Conservation (phyloP, 2,888 invertebrate genomes). For the Cylloceria caligata region DNA sequence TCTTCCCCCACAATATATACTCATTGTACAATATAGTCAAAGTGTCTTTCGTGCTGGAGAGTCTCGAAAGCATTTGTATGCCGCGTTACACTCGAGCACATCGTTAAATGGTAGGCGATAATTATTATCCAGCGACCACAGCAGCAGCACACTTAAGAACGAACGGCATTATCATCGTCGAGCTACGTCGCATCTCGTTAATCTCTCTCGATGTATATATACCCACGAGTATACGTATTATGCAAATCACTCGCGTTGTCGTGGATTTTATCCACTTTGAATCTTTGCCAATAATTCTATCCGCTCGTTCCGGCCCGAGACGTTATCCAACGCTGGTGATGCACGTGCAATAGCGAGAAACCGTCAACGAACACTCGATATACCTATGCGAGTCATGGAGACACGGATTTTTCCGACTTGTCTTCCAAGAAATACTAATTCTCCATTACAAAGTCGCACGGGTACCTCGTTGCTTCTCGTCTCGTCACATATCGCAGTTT, state of each 20-base stretch:
- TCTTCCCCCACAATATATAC: background rate
- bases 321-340: slow-evolving; percentile 55
- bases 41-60: slow-evolving; percentile 30
- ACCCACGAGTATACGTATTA: slow-evolving; percentile 54
- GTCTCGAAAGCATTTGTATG: slow-evolving; percentile 53
- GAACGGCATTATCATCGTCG: slow-evolving; percentile 63
- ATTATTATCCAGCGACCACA: slow-evolving; percentile 67
- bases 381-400: slow-evolving; percentile 22
- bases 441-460: slow-evolving; percentile 37
- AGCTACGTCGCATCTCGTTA: slow-evolving; percentile 66
- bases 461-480: background rate
- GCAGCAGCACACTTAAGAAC: slow-evolving; percentile 41
- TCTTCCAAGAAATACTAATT: slow-evolving; percentile 56
- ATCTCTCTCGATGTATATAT: slow-evolving; percentile 56
- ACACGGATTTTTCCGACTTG: slow-evolving; percentile 51
- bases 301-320: slow-evolving; percentile 52
- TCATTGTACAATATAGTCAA: background rate
- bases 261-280: slow-evolving; percentile 59
- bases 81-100: slow-evolving; percentile 57
- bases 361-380: slow-evolving; percentile 40
- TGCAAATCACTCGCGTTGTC: slow-evolving; percentile 65
- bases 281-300: slow-evolving; percentile 64
- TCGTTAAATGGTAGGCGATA: slow-evolving; percentile 65
- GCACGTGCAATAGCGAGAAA: slow-evolving; percentile 21
- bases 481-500: slow-evolving; percentile 1